Evolutionary conservation across 2,113 vertebrate genomes (phyloP).

Genomic region (human): DNA sequence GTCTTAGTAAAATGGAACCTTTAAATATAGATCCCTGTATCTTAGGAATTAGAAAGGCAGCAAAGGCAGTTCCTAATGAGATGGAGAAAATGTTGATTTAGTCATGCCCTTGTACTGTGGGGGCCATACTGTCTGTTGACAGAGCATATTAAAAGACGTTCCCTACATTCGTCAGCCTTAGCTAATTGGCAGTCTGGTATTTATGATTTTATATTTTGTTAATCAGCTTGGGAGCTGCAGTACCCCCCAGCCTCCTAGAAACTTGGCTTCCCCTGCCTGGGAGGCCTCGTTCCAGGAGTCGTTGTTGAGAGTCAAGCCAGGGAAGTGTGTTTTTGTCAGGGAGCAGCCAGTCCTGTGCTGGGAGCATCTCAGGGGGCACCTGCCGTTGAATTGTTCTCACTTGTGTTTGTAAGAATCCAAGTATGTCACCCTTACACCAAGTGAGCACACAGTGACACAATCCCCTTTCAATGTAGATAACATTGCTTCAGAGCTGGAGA

Average conservation of each 20-base stretch:
- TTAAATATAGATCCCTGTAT: background rate
- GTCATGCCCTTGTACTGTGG: background rate
- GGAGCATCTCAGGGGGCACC: background rate
- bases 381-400: background rate
- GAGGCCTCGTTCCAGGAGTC: constrained; percentile 43
- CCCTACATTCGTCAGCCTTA: background rate
- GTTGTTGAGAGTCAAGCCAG: constrained; percentile 46
- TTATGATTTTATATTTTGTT: constrained; percentile 55
- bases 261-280: background rate
- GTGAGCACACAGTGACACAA: background rate
- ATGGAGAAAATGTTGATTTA: background rate
- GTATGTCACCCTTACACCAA: background rate
- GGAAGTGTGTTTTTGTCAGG: background rate
- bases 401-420: rapidly evolving
- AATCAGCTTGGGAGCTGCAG: constrained; percentile 17
- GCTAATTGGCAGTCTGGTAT: constrained; percentile 42
- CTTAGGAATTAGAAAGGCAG: constrained; percentile 30
- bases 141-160: background rate
- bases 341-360: background rate
- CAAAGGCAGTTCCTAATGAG: background rate
- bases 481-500: constrained; percentile 98
- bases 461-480: constrained; percentile 85
- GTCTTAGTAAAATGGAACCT: background rate
- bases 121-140: background rate
- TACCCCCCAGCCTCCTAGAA: background rate